Conservation (phyloP, 2,797 vertebrate species). For the Anas capensis region DNA sequence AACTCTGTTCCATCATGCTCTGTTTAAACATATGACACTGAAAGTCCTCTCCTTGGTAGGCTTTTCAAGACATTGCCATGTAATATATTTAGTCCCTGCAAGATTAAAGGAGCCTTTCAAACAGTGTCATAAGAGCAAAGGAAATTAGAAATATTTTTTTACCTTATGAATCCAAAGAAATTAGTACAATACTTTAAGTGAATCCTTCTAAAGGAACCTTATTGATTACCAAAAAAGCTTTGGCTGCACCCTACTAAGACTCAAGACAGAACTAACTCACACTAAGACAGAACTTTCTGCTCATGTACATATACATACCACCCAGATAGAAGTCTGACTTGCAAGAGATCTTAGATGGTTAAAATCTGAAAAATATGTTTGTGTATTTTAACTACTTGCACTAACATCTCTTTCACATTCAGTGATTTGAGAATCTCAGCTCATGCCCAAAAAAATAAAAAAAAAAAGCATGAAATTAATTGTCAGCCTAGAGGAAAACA, state of each 20-base stretch:
- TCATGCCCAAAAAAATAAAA: neutral
- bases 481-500: neutral
- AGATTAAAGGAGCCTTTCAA: constrained; percentile 20
- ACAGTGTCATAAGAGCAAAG: neutral
- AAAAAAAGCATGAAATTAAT: neutral
- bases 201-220: neutral
- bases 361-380: neutral
- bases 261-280: too few species aligned
- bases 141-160: constrained; percentile 40
- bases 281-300: neutral
- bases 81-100: neutral
- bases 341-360: neutral
- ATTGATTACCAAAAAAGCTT: neutral
- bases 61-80: neutral
- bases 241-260: neutral
- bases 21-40: neutral
- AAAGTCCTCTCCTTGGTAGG: neutral
- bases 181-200: neutral
- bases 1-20: neutral
- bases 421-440: neutral
- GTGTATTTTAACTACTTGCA: neutral
- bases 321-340: neutral
- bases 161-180: constrained; percentile 23
- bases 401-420: neutral
- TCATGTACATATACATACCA: neutral